phyloP scores from a whole-genome alignment of 2,797 vertebrate genomes.

The Anguilla obscura region DNA sequence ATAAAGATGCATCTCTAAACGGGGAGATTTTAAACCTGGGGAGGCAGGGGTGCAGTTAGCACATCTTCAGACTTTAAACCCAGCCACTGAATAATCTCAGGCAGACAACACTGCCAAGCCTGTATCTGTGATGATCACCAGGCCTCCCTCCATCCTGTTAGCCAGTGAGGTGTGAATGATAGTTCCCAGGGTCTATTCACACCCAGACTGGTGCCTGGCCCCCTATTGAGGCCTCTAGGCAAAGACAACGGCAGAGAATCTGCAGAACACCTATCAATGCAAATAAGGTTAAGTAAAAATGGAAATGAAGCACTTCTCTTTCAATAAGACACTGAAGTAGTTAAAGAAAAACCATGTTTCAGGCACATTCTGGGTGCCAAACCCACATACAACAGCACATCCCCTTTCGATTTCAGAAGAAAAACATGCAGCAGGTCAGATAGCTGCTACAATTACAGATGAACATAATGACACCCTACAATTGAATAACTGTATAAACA shows the following conservation, averaged over 20 bases:
- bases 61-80: conserved; percentile 43
- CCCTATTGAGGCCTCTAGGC: neutral
- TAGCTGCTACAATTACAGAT: neutral
- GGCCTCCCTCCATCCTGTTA: conserved; percentile 38
- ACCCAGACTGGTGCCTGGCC: neutral
- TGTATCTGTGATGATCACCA: conserved; percentile 45
- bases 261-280: conserved; percentile 1
- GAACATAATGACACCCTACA: neutral
- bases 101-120: conserved; percentile 24
- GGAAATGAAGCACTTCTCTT: neutral
- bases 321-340: neutral
- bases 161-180: conserved; percentile 48
- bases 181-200: conserved; percentile 39
- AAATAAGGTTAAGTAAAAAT: neutral
- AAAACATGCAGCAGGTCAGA: neutral
- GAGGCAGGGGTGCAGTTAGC: conserved; percentile 37
- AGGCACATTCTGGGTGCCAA: neutral
- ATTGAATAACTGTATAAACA: neutral
- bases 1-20: neutral
- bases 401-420: neutral
- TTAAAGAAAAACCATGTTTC: neutral
- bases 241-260: neutral
- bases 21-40: neutral
- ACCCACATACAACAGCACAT: neutral
- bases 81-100: conserved; percentile 36